These are phyloP conservation scores for Nowickia ferox DNA, from an alignment of 2,888 invertebrate species.

Conservation along the genomic window DNA sequence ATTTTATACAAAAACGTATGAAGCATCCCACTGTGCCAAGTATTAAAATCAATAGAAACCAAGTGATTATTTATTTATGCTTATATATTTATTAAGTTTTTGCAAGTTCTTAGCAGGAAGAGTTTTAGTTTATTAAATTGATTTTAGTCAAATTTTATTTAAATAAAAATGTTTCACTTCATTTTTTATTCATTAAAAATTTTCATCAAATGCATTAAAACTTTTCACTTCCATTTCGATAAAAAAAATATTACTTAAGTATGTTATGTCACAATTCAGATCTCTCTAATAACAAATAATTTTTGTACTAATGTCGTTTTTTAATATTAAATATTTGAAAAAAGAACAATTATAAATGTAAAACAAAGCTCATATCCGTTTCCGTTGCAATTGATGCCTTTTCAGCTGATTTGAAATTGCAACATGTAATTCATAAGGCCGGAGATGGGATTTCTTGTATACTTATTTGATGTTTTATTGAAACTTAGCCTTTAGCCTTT, in stretches of 20 bases:
- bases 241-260: too few relatives aligned
- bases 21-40: too few relatives aligned
- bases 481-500: too few relatives aligned
- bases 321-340: not conserved
- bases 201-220: too few relatives aligned
- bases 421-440: slow-evolving; percentile 3
- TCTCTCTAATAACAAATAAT: not conserved
- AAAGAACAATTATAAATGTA: slow-evolving; percentile 14
- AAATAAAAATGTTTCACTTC: too few relatives aligned
- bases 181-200: too few relatives aligned
- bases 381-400: slow-evolving; percentile 55
- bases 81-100: too few relatives aligned
- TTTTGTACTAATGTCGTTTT: not conserved
- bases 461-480: too few relatives aligned
- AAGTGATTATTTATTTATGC: too few relatives aligned
- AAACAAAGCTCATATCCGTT: slow-evolving; percentile 64
- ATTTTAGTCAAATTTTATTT: not conserved
- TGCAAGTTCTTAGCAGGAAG: not conserved
- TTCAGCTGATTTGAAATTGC: slow-evolving; percentile 16
- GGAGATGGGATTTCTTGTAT: slow-evolving; percentile 2
- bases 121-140: not conserved
- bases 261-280: not conserved
- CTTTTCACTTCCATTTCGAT: too few relatives aligned
- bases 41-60: too few relatives aligned
- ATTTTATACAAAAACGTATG: too few relatives aligned